Evolutionary conservation across 64 coral and sea anemone species (phyloP).

Genomic region (Pocillopora damicornis): DNA sequence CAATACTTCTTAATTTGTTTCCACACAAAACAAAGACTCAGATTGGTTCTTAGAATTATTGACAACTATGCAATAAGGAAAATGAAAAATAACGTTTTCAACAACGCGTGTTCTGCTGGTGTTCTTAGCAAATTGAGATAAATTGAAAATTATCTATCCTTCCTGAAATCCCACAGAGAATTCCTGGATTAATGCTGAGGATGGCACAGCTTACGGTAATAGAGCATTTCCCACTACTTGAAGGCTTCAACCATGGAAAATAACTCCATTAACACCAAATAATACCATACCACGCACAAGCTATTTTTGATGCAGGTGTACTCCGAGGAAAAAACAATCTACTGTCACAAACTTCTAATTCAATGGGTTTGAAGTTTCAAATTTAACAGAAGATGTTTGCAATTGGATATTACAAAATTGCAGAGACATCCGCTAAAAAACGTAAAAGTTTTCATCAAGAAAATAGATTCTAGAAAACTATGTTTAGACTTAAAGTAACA

Average conservation of each 20-base stretch:
- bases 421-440: not conserved
- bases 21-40: constrained; percentile 20
- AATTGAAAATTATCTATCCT: not conserved
- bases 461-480: not conserved
- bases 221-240: not conserved
- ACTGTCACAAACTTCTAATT: not conserved
- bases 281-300: constrained; percentile 3
- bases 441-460: not conserved
- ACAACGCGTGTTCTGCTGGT: not conserved
- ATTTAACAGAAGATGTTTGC: not conserved
- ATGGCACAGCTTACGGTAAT: not conserved
- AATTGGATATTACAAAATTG: not conserved
- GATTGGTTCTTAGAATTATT: constrained; percentile 21
- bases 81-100: not conserved
- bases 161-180: not conserved
- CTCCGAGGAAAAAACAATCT: not conserved
- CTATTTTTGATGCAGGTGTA: constrained; percentile 19
- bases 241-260: constrained; percentile 22
- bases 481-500: constrained; percentile 14
- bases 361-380: not conserved
- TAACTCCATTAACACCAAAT: constrained; percentile 28
- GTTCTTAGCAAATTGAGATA: not conserved
- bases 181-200: not conserved
- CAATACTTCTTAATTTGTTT: constrained; percentile 27
- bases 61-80: not conserved